Conservation (phyloP, 23 tunicate species). For the Halocynthia roretzi region DNA sequence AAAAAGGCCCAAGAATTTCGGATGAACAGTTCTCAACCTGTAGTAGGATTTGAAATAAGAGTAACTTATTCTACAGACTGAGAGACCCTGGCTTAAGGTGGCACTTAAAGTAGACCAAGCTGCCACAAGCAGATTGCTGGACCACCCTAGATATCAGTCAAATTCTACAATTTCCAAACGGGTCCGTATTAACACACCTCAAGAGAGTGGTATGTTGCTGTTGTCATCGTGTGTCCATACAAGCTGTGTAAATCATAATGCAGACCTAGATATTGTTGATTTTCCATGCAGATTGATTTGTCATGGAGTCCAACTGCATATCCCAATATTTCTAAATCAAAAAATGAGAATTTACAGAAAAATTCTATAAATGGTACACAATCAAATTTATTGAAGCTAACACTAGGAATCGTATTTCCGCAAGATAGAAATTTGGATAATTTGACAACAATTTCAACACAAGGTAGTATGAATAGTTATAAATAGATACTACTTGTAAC, state of each 20-base stretch:
- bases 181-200: conserved; percentile 13
- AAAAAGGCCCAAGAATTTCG: too few relatives aligned
- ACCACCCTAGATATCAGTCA: too few relatives aligned
- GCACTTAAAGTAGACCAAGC: too few relatives aligned
- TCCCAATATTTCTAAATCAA: conserved; percentile 51
- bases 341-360: not conserved
- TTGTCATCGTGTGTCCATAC: conserved; percentile 94
- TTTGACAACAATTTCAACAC: not conserved
- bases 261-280: conserved; percentile 44
- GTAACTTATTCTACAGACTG: too few relatives aligned
- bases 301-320: conserved; percentile 74
- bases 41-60: too few relatives aligned
- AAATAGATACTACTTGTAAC: not conserved
- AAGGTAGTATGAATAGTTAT: not conserved
- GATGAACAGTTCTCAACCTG: too few relatives aligned
- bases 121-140: too few relatives aligned
- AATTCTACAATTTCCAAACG: too few relatives aligned
- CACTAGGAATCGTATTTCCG: too few relatives aligned
- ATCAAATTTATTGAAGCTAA: too few relatives aligned
- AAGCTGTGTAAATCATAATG: conserved; percentile 93
- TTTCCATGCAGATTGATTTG: conserved; percentile 94
- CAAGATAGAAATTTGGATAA: not conserved
- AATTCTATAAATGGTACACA: not conserved
- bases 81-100: too few relatives aligned
- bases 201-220: conserved; percentile 58